These are phyloP conservation scores for Pharmacophagus antenor DNA, from an alignment of 2,888 invertebrate genomes.

Conservation along the genomic window DNA sequence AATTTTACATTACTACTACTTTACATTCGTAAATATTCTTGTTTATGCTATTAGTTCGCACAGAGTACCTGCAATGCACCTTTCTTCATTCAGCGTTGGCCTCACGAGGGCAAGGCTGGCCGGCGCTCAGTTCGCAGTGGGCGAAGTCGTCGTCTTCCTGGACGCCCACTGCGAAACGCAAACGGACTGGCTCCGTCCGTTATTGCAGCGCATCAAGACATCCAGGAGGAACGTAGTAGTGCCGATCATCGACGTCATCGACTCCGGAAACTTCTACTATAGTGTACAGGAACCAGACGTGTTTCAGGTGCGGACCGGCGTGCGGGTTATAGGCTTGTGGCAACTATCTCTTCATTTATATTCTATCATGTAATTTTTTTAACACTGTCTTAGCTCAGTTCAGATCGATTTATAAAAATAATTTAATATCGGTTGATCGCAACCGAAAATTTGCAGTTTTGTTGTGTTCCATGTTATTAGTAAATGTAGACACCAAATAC, in stretches of 20 bases:
- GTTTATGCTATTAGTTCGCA: not conserved
- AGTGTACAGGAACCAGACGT: conserved; percentile 78
- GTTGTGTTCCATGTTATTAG: too few relatives aligned
- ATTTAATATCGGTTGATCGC: too few relatives aligned
- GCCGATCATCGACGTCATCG: conserved; percentile 97
- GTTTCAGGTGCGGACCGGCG: conserved; percentile 67
- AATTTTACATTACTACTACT: too few relatives aligned
- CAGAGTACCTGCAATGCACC: conserved; percentile 2
- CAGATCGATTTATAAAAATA: not conserved
- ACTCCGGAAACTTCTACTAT: conserved; percentile 89
- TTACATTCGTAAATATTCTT: too few relatives aligned
- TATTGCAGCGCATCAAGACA: conserved; percentile 91
- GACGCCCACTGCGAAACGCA: conserved; percentile 96
- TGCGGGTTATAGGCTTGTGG: conserved; percentile 2
- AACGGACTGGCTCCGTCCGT: conserved; percentile 92
- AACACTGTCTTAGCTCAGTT: not conserved
- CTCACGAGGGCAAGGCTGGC: conserved; percentile 91
- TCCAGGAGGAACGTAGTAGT: conserved; percentile 90
- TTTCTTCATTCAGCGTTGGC: conserved; percentile 86
- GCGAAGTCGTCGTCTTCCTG: conserved; percentile 91
- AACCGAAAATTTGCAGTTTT: too few relatives aligned
- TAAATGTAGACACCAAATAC: too few relatives aligned
- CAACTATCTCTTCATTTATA: conserved; percentile 16
- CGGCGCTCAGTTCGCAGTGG: conserved; percentile 90
- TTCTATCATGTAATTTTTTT: too few relatives aligned